Evolutionary conservation across 2,888 invertebrate genomes (phyloP), one percentile per base, ranked within the genome.

Genomic region (Pimpla rufipes): DNA sequence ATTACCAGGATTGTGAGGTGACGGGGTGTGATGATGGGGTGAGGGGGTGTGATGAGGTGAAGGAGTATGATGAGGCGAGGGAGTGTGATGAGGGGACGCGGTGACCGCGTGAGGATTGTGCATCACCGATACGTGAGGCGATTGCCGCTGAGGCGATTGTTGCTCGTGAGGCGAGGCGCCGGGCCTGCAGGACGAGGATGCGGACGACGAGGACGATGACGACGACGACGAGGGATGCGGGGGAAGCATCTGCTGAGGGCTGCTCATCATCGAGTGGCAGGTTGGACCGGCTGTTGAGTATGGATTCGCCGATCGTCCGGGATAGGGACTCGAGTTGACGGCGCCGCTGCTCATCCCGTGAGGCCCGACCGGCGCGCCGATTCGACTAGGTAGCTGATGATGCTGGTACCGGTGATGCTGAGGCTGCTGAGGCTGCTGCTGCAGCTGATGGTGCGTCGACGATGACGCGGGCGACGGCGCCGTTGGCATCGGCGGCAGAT

Each of bases 1-100:
- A 52, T 94, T 94, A 81, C 94, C 92, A 16, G 94, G 93, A 37
- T 94, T 94, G 71, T 87, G 88, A 11, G 52, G 94, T 92, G 84
- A 85, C 21, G 84, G 73, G n/a, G 84, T 68, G 37, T 57, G 75
- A 16, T 77, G 85, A 93, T 47, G 94, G 6, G 86, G 85, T n/a
- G 86, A 86, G n/a, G 85, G 77, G 21, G 81, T 29, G 29, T 29
- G 29, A 29, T 5, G 29, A 5, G 29, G 29, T 5, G 29, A 29
- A 29, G 29, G 29, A 5, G 29, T 29, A 47, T 78, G 84, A 66
- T 84, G 80, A 5, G 91, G 91, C 13, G 92, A 90, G 18, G 90
- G 87, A 0, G 90, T 85, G 59, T 89, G 91, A 88, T 91, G 91
- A 21, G 90, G 88, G n/a, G 90, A 89, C 29, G 87, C 84, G 35